Conservation (phyloP, 2,888 invertebrate genomes). For the Drosophila austrosaltans region DNA sequence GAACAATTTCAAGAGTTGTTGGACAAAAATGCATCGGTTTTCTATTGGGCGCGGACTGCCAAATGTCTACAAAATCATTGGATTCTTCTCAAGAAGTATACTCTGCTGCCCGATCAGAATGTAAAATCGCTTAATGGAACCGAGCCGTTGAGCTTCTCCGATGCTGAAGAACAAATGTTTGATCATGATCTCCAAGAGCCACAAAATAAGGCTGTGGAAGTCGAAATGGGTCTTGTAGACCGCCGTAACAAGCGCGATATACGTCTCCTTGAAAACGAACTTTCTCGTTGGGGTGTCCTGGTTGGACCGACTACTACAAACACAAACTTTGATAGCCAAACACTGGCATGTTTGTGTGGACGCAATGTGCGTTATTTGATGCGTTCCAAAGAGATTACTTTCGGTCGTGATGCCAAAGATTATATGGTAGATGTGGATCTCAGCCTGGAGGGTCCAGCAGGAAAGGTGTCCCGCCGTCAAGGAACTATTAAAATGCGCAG, state of each 20-base stretch:
- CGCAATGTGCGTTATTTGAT: slow-evolving; percentile 96
- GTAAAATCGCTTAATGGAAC: slow-evolving; percentile 86
- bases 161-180: slow-evolving; percentile 94
- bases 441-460: slow-evolving; percentile 95
- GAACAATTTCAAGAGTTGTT: slow-evolving; percentile 94
- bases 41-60: slow-evolving; percentile 94
- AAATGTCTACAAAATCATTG: slow-evolving; percentile 94
- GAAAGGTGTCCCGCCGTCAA: slow-evolving; percentile 96
- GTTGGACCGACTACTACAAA: slow-evolving; percentile 91
- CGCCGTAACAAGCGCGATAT: slow-evolving; percentile 93
- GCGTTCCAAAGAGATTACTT: slow-evolving; percentile 96
- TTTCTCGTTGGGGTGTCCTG: slow-evolving; percentile 95
- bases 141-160: slow-evolving; percentile 91
- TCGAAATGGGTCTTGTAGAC: slow-evolving; percentile 90
- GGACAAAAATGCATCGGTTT: slow-evolving; percentile 91
- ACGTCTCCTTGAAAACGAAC: slow-evolving; percentile 93
- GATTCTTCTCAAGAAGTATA: slow-evolving; percentile 96
- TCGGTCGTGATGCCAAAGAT: slow-evolving; percentile 95
- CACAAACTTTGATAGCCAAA: slow-evolving; percentile 96
- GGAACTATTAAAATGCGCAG: slow-evolving; percentile 95
- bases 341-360: slow-evolving; percentile 95
- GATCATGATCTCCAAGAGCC: slow-evolving; percentile 92
- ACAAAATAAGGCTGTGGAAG: slow-evolving; percentile 91
- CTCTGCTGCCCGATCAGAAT: slow-evolving; percentile 94
- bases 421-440: slow-evolving; percentile 96